Percentiles rank a stretch among this genome's conserved stretches.
phyloP scores from a whole-genome alignment of 2,888 invertebrate species.

The Halocaridina rubra region DNA sequence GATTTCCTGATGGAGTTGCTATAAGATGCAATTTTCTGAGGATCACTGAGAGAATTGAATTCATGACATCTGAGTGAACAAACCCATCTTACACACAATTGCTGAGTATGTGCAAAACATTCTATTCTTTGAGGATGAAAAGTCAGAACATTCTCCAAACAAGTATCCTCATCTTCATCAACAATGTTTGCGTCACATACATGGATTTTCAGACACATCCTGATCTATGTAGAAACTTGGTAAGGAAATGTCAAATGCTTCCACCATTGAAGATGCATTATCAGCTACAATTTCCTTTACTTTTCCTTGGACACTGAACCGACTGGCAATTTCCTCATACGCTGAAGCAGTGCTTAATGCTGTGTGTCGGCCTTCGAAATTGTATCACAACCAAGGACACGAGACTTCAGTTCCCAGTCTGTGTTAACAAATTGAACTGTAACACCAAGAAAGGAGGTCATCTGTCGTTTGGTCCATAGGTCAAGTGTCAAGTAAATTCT shows the following conservation, averaged over 20 bases:
- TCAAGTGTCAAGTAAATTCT: conserved; percentile 26
- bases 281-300: not conserved
- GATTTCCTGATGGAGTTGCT: conserved; percentile 2
- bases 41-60: not conserved
- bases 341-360: not conserved
- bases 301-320: not conserved
- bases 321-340: not conserved
- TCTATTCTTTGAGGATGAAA: not conserved
- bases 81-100: too few relatives aligned
- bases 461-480: conserved; percentile 2
- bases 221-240: not conserved
- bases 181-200: not conserved
- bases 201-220: not conserved
- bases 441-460: conserved; percentile 31
- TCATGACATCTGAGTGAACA: not conserved
- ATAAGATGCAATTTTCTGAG: not conserved
- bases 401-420: not conserved
- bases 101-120: conserved; percentile 6
- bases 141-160: not conserved
- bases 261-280: conserved; percentile 4
- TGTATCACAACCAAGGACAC: conserved; percentile 12
- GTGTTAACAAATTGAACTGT: conserved; percentile 1
- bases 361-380: not conserved
- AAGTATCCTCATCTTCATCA: not conserved
- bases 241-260: not conserved